Conservation (phyloP, 2,888 invertebrate genomes). For the Phortica okadai region DNA sequence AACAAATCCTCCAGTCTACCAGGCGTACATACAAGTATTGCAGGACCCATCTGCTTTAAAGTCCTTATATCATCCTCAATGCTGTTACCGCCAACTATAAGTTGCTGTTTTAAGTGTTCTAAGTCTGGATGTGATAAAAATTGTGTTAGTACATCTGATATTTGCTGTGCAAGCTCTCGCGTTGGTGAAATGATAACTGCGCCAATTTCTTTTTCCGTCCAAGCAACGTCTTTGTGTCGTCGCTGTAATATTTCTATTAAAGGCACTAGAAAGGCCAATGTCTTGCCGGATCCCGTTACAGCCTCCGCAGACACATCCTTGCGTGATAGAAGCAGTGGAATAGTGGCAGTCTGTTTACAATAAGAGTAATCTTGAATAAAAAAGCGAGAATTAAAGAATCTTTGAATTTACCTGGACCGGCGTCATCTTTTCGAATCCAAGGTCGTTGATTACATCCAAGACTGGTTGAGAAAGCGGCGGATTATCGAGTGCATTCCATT, state of each 20-base stretch:
- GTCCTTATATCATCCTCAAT: conserved; percentile 85
- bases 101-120: conserved; percentile 78
- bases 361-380: not conserved
- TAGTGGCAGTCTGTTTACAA: conserved; percentile 84
- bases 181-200: conserved; percentile 96
- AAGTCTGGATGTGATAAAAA: conserved; percentile 78
- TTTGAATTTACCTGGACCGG: conserved; percentile 77
- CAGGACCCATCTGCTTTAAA: conserved; percentile 83
- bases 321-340: conserved; percentile 90
- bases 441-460: conserved; percentile 78
- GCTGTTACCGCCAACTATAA: conserved; percentile 89
- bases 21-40: conserved; percentile 96
- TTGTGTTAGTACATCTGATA: conserved; percentile 81
- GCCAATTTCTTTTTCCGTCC: conserved; percentile 87
- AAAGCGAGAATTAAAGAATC: not conserved
- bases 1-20: conserved; percentile 93
- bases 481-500: conserved; percentile 76
- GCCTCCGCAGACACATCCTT: conserved; percentile 99
- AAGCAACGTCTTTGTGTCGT: conserved; percentile 80
- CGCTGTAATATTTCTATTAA: conserved; percentile 88
- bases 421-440: conserved; percentile 79
- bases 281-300: conserved; percentile 99
- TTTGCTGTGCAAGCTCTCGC: conserved; percentile 95
- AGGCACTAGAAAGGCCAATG: conserved; percentile 96
- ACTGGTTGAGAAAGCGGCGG: conserved; percentile 77